phyloP scores from a whole-genome alignment of 2,113 vertebrate genomes.

The Corythaixoides concolor region DNA sequence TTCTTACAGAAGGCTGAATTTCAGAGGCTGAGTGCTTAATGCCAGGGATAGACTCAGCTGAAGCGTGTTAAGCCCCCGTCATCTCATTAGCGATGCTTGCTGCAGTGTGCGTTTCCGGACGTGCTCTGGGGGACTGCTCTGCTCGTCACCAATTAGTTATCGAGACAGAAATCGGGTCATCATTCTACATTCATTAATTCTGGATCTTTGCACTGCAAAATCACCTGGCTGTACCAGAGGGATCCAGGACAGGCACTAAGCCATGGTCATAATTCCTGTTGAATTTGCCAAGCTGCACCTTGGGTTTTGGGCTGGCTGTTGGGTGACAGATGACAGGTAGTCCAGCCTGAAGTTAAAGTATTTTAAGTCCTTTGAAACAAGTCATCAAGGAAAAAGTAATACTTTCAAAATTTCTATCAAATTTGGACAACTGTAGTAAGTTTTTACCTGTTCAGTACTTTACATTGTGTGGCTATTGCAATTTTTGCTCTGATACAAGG shows the following conservation, averaged over 20 bases:
- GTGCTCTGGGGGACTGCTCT: not conserved
- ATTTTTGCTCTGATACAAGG: not conserved
- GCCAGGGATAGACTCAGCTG: not conserved
- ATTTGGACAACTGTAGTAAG: not conserved
- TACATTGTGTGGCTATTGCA: not conserved
- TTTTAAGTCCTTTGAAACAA: not conserved
- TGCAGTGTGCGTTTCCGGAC: fast-evolving
- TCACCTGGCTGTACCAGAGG: not conserved
- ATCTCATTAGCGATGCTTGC: not conserved
- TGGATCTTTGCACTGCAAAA: not conserved
- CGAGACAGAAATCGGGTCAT: fast-evolving
- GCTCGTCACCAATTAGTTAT: not conserved
- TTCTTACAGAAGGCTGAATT: not conserved
- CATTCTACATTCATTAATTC: not conserved
- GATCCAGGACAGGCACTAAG: not conserved
- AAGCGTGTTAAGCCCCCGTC: not conserved
- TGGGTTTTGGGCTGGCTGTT: not conserved
- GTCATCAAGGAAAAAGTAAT: not conserved
- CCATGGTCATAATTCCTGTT: not conserved
- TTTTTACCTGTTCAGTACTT: not conserved
- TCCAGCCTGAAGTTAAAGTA: not conserved
- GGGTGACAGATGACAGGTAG: not conserved
- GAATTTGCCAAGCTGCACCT: not conserved
- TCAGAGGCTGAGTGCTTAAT: not conserved
- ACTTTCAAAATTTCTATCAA: not conserved